Conservation (phyloP, 37 sponge, comb jelly and placozoan species). For the Ianthella basta region DNA sequence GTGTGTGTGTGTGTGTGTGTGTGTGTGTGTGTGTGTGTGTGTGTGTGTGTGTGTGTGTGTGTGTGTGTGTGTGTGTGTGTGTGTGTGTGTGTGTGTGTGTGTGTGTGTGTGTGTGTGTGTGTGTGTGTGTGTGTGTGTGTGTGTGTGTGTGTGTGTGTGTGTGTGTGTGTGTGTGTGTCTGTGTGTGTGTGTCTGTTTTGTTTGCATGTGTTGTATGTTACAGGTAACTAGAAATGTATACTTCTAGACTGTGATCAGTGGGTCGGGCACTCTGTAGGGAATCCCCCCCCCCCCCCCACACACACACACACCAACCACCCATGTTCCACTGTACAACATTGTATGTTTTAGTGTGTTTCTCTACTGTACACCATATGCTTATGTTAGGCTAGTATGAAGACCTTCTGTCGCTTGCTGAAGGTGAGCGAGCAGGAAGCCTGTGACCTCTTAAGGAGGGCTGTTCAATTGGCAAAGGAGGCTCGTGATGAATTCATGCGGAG, state of each 20-base stretch:
- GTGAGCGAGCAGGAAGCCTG: slow-evolving; percentile 37
- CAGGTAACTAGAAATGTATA: too few relatives aligned
- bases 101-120: slow-evolving; percentile 40
- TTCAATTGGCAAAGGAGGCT: slow-evolving; percentile 67
- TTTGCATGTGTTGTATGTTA: too few relatives aligned
- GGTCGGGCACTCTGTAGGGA: not conserved
- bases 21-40: not conserved
- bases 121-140: slow-evolving; percentile 31
- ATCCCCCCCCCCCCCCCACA: slow-evolving; percentile 1
- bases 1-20: slow-evolving; percentile 13
- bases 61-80: slow-evolving; percentile 35
- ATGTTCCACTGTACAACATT: slow-evolving; percentile 16
- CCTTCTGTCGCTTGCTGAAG: slow-evolving; percentile 43
- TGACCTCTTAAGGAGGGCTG: slow-evolving; percentile 55
- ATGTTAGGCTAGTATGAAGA: slow-evolving; percentile 65
- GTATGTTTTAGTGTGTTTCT: too few relatives aligned
- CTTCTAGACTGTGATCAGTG: not conserved
- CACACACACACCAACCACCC: not conserved
- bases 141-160: slow-evolving; percentile 35
- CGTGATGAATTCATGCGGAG: slow-evolving; percentile 21
- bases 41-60: slow-evolving; percentile 2
- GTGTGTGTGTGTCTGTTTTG: too few relatives aligned
- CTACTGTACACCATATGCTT: too few relatives aligned
- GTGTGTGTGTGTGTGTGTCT: slow-evolving; percentile 24
- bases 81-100: slow-evolving; percentile 22